Conservation (phyloP, 2,797 vertebrate species). For the Cuniculus paca region DNA sequence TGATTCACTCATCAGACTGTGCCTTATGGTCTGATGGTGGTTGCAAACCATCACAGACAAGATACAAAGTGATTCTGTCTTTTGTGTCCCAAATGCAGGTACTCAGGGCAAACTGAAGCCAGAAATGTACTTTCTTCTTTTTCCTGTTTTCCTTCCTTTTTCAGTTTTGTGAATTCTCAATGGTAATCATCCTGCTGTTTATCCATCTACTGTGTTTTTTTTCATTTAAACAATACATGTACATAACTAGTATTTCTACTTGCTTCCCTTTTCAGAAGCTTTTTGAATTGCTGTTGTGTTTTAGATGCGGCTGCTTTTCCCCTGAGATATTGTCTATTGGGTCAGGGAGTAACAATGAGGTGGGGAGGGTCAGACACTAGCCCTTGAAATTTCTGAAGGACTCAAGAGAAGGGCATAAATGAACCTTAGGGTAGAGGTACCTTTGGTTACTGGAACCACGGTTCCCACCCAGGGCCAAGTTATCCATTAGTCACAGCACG, state of each 20-base stretch:
- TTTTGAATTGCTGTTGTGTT: background rate
- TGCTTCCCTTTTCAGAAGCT: background rate
- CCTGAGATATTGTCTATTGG: background rate
- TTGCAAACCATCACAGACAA: background rate
- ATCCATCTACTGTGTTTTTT: background rate
- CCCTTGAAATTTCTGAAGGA: background rate
- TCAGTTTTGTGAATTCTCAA: background rate
- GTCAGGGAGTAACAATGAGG: background rate
- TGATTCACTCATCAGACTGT: background rate
- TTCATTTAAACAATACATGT: background rate
- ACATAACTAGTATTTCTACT: background rate
- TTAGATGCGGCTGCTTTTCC: background rate
- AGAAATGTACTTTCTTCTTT: background rate
- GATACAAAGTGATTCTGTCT: background rate
- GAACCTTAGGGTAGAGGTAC: background rate
- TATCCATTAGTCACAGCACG: background rate
- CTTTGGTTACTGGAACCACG: background rate
- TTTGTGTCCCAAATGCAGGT: background rate
- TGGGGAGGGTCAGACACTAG: background rate
- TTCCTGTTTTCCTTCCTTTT: background rate
- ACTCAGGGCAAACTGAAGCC: background rate
- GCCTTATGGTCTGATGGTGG: background rate
- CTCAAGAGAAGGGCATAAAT: background rate
- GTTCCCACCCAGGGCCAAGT: background rate
- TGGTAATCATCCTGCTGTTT: background rate